Base-by-base conservation (phyloP, 2,888 invertebrate species). In the Nipponacmea schrenckii region DNA sequence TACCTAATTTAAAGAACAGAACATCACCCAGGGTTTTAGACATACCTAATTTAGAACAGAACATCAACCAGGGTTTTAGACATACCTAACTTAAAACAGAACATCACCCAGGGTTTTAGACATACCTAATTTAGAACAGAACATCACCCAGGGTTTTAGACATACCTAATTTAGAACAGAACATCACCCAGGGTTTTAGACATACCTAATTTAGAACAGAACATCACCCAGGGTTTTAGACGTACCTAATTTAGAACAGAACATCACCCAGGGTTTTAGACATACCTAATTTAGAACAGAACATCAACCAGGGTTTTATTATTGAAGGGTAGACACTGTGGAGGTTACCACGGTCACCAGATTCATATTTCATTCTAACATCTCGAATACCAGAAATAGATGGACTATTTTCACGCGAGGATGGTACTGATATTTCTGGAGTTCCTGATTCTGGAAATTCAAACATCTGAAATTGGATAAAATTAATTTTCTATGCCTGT, bases 1-100 rank as follows among this genome's bases (percentile, higher is more conserved):
- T n/a, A n/a, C n/a, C n/a, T n/a, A n/a, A n/a, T n/a, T n/a, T n/a
- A n/a, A n/a, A n/a, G n/a, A n/a, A 39, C 8, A 39, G 39, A 8
- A 39, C 4, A 39, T 8, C 7, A 39, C 10, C 7, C 10, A 39
- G 4, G 1, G 39, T 39, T 15, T 69, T 15, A 7, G 14, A 68
- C 77, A 71, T 72, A 89, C 89, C 86, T 64, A 81, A 72, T 44
- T 76, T 76, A 63, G 78, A 71, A 44, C 92, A 93, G 85, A 91
- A 92, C 71, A 92, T 90, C 73, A 93, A 89, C 93, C 93, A 93
- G 31, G 90, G 87, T 17, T 91, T 90, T 77, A 93, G n/a, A n/a
- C n/a, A n/a, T n/a, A n/a, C n/a, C n/a, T n/a, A n/a, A n/a, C n/a
- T n/a, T n/a, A n/a, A n/a, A n/a, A n/a, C n/a, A n/a, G n/a, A n/a